Evolutionary conservation across 2,113 vertebrate genomes (phyloP).

Genomic region (Eupsittula cactorum): DNA sequence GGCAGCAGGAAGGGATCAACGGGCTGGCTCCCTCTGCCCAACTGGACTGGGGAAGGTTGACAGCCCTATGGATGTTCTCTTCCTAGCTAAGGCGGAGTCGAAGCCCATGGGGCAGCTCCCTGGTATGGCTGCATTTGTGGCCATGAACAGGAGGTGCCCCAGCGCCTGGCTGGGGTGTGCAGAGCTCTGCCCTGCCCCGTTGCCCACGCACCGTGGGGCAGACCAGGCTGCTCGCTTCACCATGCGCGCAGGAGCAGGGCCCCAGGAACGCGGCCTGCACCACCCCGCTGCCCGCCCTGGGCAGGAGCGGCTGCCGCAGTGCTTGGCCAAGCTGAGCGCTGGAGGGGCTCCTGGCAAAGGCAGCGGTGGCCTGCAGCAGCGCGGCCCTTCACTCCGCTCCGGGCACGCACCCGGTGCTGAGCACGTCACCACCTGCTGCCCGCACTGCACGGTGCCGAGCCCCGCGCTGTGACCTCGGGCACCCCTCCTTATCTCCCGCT

Average conservation of each 20-base stretch:
- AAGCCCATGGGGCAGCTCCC: background rate
- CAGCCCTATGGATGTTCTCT: too few relatives aligned
- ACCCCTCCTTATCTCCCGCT: background rate
- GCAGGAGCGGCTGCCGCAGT: background rate
- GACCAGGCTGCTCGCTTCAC: accelerated
- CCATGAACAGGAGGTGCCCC: background rate
- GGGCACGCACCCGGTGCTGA: conserved; percentile 21
- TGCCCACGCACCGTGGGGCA: accelerated
- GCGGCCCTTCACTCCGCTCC: background rate
- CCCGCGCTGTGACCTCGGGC: background rate
- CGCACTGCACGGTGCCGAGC: background rate
- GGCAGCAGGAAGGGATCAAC: background rate
- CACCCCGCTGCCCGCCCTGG: background rate
- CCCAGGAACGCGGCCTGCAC: background rate
- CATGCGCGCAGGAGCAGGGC: background rate
- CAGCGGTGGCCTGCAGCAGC: background rate
- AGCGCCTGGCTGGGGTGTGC: accelerated
- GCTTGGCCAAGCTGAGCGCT: background rate
- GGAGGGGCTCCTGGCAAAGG: conserved; percentile 32
- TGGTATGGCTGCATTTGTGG: accelerated
- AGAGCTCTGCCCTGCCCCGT: background rate
- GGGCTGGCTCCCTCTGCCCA: background rate
- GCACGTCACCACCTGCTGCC: conserved; percentile 17
- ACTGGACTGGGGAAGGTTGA: background rate
- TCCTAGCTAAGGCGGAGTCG: background rate